Base-by-base conservation (phyloP, 2,888 invertebrate genomes). In the Salpingus planirostris region DNA sequence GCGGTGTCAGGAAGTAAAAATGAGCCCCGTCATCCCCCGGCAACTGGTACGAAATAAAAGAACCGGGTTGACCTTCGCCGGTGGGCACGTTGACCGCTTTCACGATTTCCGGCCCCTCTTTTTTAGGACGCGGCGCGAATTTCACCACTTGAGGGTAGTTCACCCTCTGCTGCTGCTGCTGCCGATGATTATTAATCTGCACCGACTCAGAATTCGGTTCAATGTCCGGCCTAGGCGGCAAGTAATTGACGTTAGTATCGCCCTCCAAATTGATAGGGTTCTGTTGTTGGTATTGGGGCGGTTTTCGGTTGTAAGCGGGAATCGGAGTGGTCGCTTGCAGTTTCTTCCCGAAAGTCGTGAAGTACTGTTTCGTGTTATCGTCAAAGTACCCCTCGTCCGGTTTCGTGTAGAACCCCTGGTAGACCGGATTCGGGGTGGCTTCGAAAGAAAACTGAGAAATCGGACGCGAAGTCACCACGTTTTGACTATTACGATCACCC, bases 21-120 rank as follows among this genome's bases (percentile, higher is more conserved):
- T 83, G 84, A 0, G 82, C 82, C 6, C 80, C 80, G 46, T 80
- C 78, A 47, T 81, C 80, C 1, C 82, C 83, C 0, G 84, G 83
- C 36, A 83, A 64, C 48, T 76, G 67, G 60, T 83, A 84, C 6
- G 82, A 79, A 43, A 83, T 78, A 50, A 76, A 77, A 11, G 79
- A 74, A n/a, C 72, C 74, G n/a, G 67, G 65, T 39, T 66, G 59
- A 22, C 66, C 42, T 10, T 40, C 31, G 11, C 44, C 49, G 36
- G 42, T 46, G 37, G 43, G 43, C 31, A 47, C 46, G 35, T 37
- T 42, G 11, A 54, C 44, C 3, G 37, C 69, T 65, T 42, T 66
- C 58, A 51, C 40, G 12, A 50, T 48, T 38, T 55, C 45, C 24
- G 57, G 42, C 11, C 33, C 26, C 27, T 37, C 31, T 39, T 27